Evolutionary conservation across 2,888 invertebrate species (phyloP), one percentile per base, ranked within the genome.

Genomic region (Melanostoma scalare): DNA sequence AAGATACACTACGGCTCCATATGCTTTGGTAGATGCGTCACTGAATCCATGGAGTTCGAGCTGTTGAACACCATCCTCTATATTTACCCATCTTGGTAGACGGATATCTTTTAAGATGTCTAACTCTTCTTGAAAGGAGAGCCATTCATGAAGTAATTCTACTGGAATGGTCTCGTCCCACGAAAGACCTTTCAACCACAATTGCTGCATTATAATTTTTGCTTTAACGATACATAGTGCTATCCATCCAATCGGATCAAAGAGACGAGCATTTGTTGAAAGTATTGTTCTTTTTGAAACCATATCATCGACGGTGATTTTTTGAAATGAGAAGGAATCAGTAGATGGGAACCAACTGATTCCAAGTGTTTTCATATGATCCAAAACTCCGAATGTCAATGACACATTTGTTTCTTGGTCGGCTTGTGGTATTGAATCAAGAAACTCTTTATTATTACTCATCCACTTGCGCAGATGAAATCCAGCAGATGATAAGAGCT

Each of bases 21-120:
- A 73, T n/a, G 79, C 79, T 30, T 40, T 65, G 3, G 55, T 55
- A 8, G 65, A 78, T 1, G 73, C 73, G 33, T 79, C 79, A n/a
- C 73, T 56, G n/a, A 73, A 79, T 9, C 50, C 79, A 36, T 73
- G 68, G 8, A 73, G 42, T 42, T 79, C 60, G 3, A 60, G 6
- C 20, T 52, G 8, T 9, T 5, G 9, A n/a, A 3, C 1, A 35
- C 20, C 6, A 31, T n/a, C 4, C 3, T 6, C 5, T 31, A 6
- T 55, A 1, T 53, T 30, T 0, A 68, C 3, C 55, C 68, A 68
- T 44, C 71, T 20, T 0, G 56, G 58, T 31, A 58, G 10, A 10
- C 52, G 30, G 20, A 72, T 38, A 20, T 50, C 35, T 9, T 72
- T 35, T 36, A 35, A 20, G 6, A 55, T 55, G 3, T 9, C 6